Evolutionary conservation across 2,113 vertebrate genomes (phyloP), one percentile per base, ranked within the genome.

Genomic region (Orycteropus afer): DNA sequence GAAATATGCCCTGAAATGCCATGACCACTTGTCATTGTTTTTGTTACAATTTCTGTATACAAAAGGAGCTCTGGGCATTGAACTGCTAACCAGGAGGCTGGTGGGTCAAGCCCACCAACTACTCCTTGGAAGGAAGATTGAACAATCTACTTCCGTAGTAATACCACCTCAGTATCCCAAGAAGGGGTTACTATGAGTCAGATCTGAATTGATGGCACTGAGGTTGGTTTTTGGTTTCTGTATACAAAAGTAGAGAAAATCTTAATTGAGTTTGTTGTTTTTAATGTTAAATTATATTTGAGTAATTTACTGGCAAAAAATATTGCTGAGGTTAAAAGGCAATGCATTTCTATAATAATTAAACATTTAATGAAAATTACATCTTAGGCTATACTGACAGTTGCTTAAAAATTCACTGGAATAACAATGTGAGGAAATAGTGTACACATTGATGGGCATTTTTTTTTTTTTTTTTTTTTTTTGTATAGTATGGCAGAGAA

Each of bases 281-380:
- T 37, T 61, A 40, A 65, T 14, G 47, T 37, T 77, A 34, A 37
- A 32, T 51, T 42, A 65, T 2, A 34, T 71, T 59, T 92, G 27
- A 82, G 27, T n/a, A 34, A 42, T 69, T 45, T 80, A 80, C 49
- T 74, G 49, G 53, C 42, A 61, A 10, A 23, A 53, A 34, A 53
- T 42, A 12, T 74, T n/a, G 34, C 2, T 86, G 55, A 86, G 18
- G 0, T 67, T 88, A 77, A 88, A 93, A 79, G 0, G 8, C 80
- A 69, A 23, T 91, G 57, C 1, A 32, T n/a, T 90, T 45, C 15
- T 69, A 25, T 55, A 90, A 53, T 47, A 37, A 86, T 67, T 80
- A 90, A 83, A 79, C 76, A 67, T 34, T 83, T 90, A 69, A 61
- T 53, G n/a, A 88, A 84, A 93, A 67, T 40, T 69, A 20, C 34